Base-by-base conservation (phyloP, 2,113 vertebrate species). In the Coptodon rendalli region DNA sequence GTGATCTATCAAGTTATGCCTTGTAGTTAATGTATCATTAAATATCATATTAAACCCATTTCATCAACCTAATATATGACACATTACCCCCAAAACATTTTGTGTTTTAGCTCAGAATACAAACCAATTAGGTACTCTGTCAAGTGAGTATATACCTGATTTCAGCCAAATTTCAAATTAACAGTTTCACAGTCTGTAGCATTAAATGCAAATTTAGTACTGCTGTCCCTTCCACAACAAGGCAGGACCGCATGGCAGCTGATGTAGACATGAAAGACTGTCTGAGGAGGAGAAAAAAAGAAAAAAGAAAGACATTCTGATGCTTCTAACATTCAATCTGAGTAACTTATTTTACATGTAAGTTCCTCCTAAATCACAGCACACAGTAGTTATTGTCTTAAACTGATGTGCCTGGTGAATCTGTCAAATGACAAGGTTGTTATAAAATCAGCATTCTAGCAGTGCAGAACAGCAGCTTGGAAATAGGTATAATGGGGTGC, bases 361-460 rank as follows among this genome's bases (percentile, higher is more conserved):
- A 34, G 45, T 78, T 52, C 3, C 27, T 1, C 45, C 45, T 50
- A 78, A 78, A 78, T 52, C 45, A 34, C 6, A 76, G 43, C 24
- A 31, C 16, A 50, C 0, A 0, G 45, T 52, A 52, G 45, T 52
- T n/a, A 78, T 9, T 78, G 27, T 52, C 45, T 31, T 52, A 19
- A 78, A 52, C 27, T 52, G 45, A 78, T 31, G 45, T 52, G 27
- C 3, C 45, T 34, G 45, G 45, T 4, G 10, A 50, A 78, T 31
- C 45, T 78, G 73, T 31, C 73, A 78, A 7, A 52, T 78, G 73
- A 34, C 27, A 34, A 78, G 17, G 27, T 34, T 52, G 73, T 78
- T 52, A 78, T 52, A 78, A 78, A 78, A 78, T 78, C 73, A 34
- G 45, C 45, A 78, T 78, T 52, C 45, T n/a, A 52, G 27, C 73